Evolutionary conservation across 2,113 vertebrate genomes (phyloP), one percentile per base, ranked within the genome.

Genomic region (Parus major): DNA sequence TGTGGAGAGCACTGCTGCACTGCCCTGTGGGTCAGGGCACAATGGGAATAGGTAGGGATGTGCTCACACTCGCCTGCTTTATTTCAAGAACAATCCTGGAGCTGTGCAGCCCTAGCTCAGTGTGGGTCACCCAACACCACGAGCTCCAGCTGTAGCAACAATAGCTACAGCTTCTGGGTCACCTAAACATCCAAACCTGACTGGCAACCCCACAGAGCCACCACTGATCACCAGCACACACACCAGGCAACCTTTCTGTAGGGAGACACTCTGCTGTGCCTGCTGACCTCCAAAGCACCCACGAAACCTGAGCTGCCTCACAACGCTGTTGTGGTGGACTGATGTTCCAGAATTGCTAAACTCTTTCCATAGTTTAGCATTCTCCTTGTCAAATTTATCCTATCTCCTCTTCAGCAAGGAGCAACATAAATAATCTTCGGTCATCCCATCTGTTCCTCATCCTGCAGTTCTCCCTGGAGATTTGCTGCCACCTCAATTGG

Each of bases 291-390:
- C 5, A 2, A 68, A 81, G 68, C 79, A 90, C 47, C 60, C 36
- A 75, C 0, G 79, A 92, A 95, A 93, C 71, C 68, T 49, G 90
- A 95, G 63, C 82, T 60, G 65, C 39, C 44, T 91, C 46, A 44
- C 42, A 77, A 55, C 39, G 25, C 63, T 14, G n/a, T 49, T 0
- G 1, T 3, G 2, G n/a, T 7, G 24, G 41, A 71, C 5, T 31
- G 77, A 70, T 59, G 55, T 61, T 92, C 83, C 65, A 85, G 88
- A 92, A 95, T 20, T 72, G 65, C 61, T 75, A 92, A 91, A 69
- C 73, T 92, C 61, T 71, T 96, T 86, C 66, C 86, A 85, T 24
- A 75, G 73, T 47, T 88, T 36, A 92, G n/a, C 91, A 82, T 83
- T 64, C 66, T 90, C 39, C 85, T 77, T 64, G 68, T 79, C 84